Conservation (phyloP, 2,113 vertebrate species). For the Fregata magnificens region DNA sequence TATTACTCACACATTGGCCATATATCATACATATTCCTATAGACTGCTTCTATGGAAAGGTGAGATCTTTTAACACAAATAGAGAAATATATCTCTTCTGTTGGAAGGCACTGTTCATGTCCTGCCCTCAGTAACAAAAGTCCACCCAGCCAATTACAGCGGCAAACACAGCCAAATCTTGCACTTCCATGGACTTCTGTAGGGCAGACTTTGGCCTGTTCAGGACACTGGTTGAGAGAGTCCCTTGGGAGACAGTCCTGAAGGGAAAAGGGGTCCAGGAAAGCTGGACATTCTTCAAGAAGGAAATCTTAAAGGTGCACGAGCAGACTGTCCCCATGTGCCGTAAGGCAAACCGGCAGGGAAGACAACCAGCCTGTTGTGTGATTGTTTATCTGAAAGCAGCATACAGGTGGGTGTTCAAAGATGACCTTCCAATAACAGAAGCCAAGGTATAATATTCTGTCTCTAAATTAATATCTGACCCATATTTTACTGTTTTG, state of each 20-base stretch:
- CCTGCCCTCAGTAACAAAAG: background rate
- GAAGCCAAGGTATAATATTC: background rate
- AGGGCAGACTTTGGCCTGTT: too few relatives aligned
- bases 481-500: background rate
- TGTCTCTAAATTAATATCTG: background rate
- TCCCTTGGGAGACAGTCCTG: too few relatives aligned
- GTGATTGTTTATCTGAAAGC: background rate
- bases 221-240: too few relatives aligned
- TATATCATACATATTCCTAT: background rate
- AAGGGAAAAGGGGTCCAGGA: too few relatives aligned
- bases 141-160: background rate
- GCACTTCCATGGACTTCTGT: background rate
- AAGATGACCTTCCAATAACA: background rate
- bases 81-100: background rate
- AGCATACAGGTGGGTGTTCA: background rate
- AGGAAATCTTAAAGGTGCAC: too few relatives aligned
- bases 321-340: too few relatives aligned
- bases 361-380: too few relatives aligned
- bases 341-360: too few relatives aligned
- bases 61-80: background rate
- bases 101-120: background rate
- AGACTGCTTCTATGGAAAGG: background rate
- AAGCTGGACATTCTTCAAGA: too few relatives aligned
- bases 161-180: background rate
- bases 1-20: background rate